A percentile compares a stretch with the other conserved stretches of the same genome.
Conservation (phyloP, 2,113 vertebrate species). For the Cyphomyrus discorhynchus region DNA sequence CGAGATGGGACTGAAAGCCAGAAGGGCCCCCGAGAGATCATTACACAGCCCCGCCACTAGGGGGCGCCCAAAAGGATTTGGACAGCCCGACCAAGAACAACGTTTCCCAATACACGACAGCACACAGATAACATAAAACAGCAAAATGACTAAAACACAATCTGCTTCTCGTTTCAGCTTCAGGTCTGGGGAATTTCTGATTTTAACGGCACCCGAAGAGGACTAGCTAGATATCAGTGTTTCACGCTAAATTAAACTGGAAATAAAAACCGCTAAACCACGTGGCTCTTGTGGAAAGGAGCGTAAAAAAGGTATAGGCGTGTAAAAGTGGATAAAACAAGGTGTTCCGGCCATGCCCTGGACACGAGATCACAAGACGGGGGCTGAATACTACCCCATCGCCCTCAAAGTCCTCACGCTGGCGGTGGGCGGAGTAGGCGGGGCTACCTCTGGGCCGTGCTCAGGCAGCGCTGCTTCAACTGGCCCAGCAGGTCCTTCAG, state of each 20-base stretch:
- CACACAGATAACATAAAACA: not conserved
- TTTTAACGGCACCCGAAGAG: not conserved
- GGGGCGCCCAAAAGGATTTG: not conserved
- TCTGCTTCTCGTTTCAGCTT: not conserved
- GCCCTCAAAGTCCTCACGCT: not conserved
- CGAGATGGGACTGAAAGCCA: constrained; percentile 65
- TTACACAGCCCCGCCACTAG: not conserved
- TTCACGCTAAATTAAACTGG: not conserved
- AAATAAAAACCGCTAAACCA: not conserved
- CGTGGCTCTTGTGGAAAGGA: not conserved
- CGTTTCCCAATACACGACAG: not conserved
- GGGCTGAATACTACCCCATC: not conserved
- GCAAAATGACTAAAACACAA: not conserved
- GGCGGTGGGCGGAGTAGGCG: not conserved
- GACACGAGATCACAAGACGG: not conserved
- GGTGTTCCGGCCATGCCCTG: not conserved
- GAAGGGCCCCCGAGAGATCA: not conserved
- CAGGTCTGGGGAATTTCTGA: not conserved
- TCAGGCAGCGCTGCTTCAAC: constrained; percentile 71
- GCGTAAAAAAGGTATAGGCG: not conserved
- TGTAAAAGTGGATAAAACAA: not conserved
- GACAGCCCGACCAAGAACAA: not conserved
- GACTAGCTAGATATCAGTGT: not conserved
- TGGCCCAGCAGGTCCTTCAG: constrained; percentile 73
- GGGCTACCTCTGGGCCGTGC: constrained; percentile 80